A percentile compares a stretch with the other conserved stretches of the same genome.
Evolutionary conservation across 2,797 vertebrate species (phyloP).

Genomic region (Nannoperca australis): DNA sequence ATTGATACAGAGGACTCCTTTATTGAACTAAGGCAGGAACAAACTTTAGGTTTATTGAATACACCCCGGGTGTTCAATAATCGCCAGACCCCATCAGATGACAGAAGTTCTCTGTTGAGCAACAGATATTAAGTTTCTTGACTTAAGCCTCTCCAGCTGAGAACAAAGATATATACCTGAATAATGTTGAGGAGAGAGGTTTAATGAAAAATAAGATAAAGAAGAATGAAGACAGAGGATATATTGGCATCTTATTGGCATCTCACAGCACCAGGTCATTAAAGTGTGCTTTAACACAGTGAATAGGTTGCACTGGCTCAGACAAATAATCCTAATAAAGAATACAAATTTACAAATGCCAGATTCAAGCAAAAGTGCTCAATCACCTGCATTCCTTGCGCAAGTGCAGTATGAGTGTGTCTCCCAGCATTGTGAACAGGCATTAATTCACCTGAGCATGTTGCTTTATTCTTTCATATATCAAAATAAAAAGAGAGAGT

Average conservation of each 20-base stretch:
- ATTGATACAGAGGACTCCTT: conserved; percentile 73
- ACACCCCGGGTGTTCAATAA: conserved; percentile 81
- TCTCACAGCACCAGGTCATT: conserved; percentile 50
- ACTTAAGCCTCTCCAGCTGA: conserved; percentile 73
- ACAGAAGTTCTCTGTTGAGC: conserved; percentile 70
- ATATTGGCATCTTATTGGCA: conserved; percentile 73
- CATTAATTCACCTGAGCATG: conserved; percentile 81
- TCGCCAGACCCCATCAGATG: conserved; percentile 75
- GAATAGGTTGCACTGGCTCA: conserved; percentile 57
- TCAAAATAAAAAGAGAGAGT: conserved; percentile 84
- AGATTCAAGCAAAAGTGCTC: conserved; percentile 71
- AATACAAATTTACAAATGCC: conserved; percentile 69
- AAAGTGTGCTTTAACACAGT: conserved; percentile 69
- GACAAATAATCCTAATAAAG: conserved; percentile 77
- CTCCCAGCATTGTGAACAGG: conserved; percentile 40
- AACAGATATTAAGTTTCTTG: conserved; percentile 70
- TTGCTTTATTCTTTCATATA: conserved; percentile 85
- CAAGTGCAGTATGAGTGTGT: conserved; percentile 42
- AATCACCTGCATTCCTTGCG: conserved; percentile 62
- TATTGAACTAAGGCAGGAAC: conserved; percentile 75
- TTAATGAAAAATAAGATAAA: conserved; percentile 73
- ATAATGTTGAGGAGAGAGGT: conserved; percentile 57
- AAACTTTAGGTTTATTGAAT: conserved; percentile 82
- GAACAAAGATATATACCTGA: conserved; percentile 72
- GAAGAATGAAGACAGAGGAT: conserved; percentile 57